Evolutionary conservation across 1,140 invertebrate genomes (phyloP).

Genomic region (Babylonia areolata): DNA sequence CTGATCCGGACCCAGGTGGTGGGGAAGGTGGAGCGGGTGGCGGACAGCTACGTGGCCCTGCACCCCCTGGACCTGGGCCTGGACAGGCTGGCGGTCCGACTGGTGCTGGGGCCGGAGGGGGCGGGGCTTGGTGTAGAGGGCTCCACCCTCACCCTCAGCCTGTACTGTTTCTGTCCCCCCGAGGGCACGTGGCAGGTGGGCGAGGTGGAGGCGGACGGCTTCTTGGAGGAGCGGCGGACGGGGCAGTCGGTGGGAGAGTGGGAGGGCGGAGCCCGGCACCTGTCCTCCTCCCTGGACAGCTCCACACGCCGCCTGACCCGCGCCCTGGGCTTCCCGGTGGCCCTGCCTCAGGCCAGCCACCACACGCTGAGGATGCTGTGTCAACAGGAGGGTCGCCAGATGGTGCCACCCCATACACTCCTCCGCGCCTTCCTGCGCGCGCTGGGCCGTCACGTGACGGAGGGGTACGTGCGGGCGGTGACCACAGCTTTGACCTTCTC

Average conservation of each 20-base stretch:
- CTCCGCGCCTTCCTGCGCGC: slow-evolving; percentile 6
- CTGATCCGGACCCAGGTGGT: background rate
- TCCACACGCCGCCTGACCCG: background rate
- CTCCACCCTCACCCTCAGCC: background rate
- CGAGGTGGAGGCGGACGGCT: background rate
- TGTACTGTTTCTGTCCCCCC: slow-evolving; percentile 14
- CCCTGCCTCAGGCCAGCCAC: slow-evolving; percentile 16
- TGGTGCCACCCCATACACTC: slow-evolving; percentile 7
- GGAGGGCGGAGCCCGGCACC: background rate
- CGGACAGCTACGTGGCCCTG: background rate
- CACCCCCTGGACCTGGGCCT: background rate
- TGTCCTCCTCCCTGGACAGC: background rate
- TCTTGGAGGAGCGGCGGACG: slow-evolving; percentile 6
- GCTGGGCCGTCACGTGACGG: slow-evolving; percentile 13
- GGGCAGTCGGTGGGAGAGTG: background rate
- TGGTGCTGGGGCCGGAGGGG: background rate
- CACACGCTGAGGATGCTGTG: slow-evolving; percentile 27
- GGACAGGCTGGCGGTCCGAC: background rate
- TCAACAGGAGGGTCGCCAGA: background rate
- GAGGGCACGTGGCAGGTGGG: slow-evolving; percentile 5
- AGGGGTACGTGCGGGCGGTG: slow-evolving; percentile 21
- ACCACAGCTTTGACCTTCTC: background rate
- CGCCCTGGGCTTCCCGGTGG: slow-evolving; percentile 22
- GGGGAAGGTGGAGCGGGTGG: background rate
- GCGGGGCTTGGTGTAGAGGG: background rate